Evolutionary conservation across 2,113 vertebrate species (phyloP).

Genomic region (Melanostigma gelatinosum): DNA sequence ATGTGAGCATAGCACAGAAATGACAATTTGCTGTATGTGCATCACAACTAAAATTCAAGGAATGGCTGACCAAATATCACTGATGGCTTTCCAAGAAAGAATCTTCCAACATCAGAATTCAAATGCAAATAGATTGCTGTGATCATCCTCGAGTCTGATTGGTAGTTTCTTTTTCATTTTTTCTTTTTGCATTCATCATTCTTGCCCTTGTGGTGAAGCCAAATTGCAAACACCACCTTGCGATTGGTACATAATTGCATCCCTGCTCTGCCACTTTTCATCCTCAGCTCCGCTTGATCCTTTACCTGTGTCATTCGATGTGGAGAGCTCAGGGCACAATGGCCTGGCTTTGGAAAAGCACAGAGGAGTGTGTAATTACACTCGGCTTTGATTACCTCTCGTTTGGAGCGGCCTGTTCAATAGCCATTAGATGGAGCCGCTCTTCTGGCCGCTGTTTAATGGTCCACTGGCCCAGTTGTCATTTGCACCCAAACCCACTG

Average conservation of each 20-base stretch:
- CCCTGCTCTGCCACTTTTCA: conserved; percentile 53
- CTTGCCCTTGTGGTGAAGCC: conserved; percentile 47
- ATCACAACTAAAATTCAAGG: neutral
- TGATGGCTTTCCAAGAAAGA: neutral
- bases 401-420: conserved; percentile 75
- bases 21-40: neutral
- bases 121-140: neutral
- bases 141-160: neutral
- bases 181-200: conserved; percentile 50
- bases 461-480: conserved; percentile 60
- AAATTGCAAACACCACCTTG: conserved; percentile 54
- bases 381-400: conserved; percentile 80
- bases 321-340: conserved; percentile 74
- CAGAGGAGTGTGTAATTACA: conserved; percentile 79
- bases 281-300: conserved; percentile 60
- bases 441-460: conserved; percentile 67
- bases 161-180: neutral
- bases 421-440: conserved; percentile 80
- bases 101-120: neutral
- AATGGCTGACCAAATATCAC: neutral
- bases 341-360: conserved; percentile 66
- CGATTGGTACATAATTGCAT: conserved; percentile 71
- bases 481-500: conserved; percentile 54
- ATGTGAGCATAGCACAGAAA: neutral
- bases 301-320: conserved; percentile 76